Evolutionary conservation across 2,888 invertebrate species (phyloP).

Genomic region (Tolmerus cingulatus): DNA sequence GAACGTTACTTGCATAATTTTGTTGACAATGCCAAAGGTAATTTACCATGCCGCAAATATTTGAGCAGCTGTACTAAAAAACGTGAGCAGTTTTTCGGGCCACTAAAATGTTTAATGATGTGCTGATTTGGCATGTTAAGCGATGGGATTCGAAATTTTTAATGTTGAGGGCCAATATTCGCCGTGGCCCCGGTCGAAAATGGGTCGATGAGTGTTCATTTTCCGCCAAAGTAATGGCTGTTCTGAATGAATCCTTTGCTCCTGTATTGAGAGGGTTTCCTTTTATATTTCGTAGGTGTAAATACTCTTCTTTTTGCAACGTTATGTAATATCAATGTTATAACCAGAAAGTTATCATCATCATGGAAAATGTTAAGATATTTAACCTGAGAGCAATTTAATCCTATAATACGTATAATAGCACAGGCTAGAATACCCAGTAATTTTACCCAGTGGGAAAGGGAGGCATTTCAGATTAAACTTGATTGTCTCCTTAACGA

Average conservation of each 20-base stretch:
- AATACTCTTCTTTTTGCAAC: neutral
- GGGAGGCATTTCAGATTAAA: no score
- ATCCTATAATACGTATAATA: neutral
- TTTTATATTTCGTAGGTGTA: neutral
- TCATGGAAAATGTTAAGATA: neutral
- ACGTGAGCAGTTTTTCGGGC: constrained; percentile 24
- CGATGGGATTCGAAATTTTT: constrained; percentile 10
- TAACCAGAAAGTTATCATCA: neutral
- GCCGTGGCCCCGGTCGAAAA: neutral
- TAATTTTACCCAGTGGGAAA: no score
- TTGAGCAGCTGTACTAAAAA: constrained; percentile 11
- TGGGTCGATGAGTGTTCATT: neutral
- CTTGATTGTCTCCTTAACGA: no score
- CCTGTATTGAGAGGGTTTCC: neutral
- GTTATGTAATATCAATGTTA: neutral
- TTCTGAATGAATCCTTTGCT: neutral
- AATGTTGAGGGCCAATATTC: neutral
- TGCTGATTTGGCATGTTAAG: constrained; percentile 29
- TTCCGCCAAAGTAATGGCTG: neutral
- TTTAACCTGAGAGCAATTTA: neutral
- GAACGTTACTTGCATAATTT: constrained; percentile 35
- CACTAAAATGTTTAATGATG: constrained; percentile 19
- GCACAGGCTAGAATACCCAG: no score
- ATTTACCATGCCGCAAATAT: constrained; percentile 31
- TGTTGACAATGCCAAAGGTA: constrained; percentile 23